Evolutionary conservation across 1,140 invertebrate species (phyloP), one percentile per base, ranked within the genome.

Genomic region (Trichonephila clavata): DNA sequence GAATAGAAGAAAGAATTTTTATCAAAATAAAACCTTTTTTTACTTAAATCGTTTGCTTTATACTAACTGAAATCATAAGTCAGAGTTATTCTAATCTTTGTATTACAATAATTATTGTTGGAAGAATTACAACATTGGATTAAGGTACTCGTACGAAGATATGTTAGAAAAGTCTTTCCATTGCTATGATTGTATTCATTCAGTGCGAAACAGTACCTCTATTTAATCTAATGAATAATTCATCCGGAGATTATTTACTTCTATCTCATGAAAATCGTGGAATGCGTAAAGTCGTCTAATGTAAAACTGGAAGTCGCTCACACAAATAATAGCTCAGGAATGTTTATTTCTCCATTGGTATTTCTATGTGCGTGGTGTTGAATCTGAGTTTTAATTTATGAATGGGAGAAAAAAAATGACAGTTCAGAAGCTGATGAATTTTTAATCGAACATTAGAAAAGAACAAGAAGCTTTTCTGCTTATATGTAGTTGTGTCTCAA

Each of bases 231-330:
- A 39, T 77, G 71, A 77, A 77, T 77, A 32, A 77, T 77, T 77
- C 71, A 77, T 77, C 24, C 0, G 0, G 14, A 39, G 71, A 77
- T 77, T 77, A 77, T 77, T 77, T 77, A 77, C 27, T 63, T 63
- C 61, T 63, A 63, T 63, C 7, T 21, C 61, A 77, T 77, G 71
- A 77, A 77, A 39, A 77, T 77, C 71, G 71, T 77, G 71, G 71
- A 77, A 77, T 77, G 71, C 71, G 71, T 77, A 77, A 77, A 77
- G 39, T 77, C 71, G 71, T 77, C 71, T 32, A 77, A 77, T 32
- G 71, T 24, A 24, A 77, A 77, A 77, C 18, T 16, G 32, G 71
- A 77, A 77, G 71, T 77, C 71, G 71, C 71, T 77, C 71, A 77
- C 27, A 39, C 16, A 68, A 68, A 24, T 68, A 27, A 68, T 24